Evolutionary conservation across 1,140 invertebrate genomes (phyloP).

Genomic region (Akabosia matsudoensis): DNA sequence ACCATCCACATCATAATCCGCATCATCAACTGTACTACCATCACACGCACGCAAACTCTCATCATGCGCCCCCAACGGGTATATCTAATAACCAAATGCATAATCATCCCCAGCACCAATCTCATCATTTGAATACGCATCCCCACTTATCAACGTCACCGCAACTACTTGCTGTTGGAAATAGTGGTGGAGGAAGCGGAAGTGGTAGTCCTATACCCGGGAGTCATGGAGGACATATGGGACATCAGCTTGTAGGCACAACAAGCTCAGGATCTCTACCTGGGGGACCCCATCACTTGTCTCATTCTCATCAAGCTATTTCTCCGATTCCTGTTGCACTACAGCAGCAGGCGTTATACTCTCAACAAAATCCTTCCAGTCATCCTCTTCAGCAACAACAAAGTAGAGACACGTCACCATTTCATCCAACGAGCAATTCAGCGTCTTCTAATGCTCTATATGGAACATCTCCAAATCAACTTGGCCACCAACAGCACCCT

Average conservation of each 20-base stretch:
- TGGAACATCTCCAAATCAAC: conserved; percentile 20
- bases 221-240: neutral
- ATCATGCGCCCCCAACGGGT: conserved; percentile 27
- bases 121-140: conserved; percentile 26
- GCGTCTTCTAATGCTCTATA: conserved; percentile 2
- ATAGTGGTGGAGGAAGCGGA: neutral
- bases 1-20: conserved; percentile 21
- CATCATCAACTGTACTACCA: conserved; percentile 36
- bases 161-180: neutral
- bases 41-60: conserved; percentile 27
- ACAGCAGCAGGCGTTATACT: conserved; percentile 28
- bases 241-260: neutral
- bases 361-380: conserved; percentile 7
- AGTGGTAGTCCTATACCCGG: neutral
- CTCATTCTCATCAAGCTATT: conserved; percentile 29
- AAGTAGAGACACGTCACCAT: neutral
- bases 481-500: conserved; percentile 1
- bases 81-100: conserved; percentile 27
- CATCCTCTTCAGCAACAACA: conserved; percentile 2
- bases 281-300: conserved; percentile 8
- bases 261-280: neutral
- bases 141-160: conserved; percentile 3
- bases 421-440: neutral
- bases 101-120: conserved; percentile 19
- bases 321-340: conserved; percentile 24